Evolutionary conservation across 1,140 invertebrate species (phyloP).

Genomic region (Hyposmocoma kahamanoa): DNA sequence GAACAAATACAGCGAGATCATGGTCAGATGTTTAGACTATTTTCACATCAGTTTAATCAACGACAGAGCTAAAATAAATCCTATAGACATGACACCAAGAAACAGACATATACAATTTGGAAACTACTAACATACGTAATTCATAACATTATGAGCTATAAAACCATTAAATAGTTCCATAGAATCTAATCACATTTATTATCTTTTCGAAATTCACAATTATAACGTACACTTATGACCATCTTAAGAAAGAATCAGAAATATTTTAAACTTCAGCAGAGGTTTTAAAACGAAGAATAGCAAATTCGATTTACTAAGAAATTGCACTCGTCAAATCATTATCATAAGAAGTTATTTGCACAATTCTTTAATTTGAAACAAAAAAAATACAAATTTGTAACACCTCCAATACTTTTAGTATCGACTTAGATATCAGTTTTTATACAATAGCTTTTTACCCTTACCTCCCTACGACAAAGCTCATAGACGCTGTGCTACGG

Average conservation of each 20-base stretch:
- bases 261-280: conserved; percentile 18
- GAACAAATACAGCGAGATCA: conserved; percentile 62
- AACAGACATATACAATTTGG: conserved; percentile 11
- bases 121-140: conserved; percentile 21
- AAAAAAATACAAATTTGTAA: conserved; percentile 69
- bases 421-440: conserved; percentile 59
- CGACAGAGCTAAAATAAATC: conserved; percentile 2
- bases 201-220: conserved; percentile 31
- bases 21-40: conserved; percentile 22
- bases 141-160: conserved; percentile 41
- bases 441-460: conserved; percentile 60
- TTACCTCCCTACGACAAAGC: conserved; percentile 64
- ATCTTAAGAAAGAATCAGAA: conserved; percentile 26
- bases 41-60: neutral
- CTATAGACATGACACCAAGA: neutral
- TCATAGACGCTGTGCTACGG: conserved; percentile 55
- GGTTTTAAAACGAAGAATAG: neutral
- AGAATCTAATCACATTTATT: conserved; percentile 54
- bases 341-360: neutral
- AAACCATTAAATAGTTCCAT: conserved; percentile 54
- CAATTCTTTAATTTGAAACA: neutral
- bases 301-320: conserved; percentile 10
- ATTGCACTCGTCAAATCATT: conserved; percentile 1
- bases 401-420: conserved; percentile 67
- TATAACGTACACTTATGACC: conserved; percentile 34